Evolutionary conservation across 2,888 invertebrate species (phyloP).

Genomic region (Erpobdella octoculata): DNA sequence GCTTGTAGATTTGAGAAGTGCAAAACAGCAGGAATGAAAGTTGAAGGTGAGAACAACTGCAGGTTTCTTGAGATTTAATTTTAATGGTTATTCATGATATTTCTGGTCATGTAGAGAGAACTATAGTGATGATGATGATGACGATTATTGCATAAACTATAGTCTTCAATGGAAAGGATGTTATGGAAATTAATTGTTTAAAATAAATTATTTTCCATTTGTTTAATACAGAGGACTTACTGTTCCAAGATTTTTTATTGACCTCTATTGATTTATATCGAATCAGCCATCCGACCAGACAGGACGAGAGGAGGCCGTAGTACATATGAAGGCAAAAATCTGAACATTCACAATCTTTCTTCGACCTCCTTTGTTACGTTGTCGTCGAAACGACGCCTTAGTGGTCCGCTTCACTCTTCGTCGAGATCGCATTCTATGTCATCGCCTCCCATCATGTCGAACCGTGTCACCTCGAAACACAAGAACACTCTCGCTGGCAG

Average conservation of each 20-base stretch:
- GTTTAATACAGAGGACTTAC: too few species aligned
- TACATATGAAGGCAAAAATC: conserved; percentile 61
- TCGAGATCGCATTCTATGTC: background rate
- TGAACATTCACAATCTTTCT: conserved; percentile 29
- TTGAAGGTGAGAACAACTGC: conserved; percentile 64
- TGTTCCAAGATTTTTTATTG: too few species aligned
- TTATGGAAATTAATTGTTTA: too few species aligned
- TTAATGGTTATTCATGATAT: background rate
- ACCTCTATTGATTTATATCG: too few species aligned
- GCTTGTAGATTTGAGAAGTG: conserved; percentile 94
- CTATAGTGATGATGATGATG: too few species aligned
- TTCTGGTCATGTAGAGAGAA: too few species aligned
- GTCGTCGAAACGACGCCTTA: background rate
- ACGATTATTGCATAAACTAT: too few species aligned
- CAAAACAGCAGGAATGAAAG: conserved; percentile 87
- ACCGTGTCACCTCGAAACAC: background rate
- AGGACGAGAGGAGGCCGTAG: conserved; percentile 88
- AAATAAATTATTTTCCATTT: too few species aligned
- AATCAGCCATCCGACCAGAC: conserved; percentile 78
- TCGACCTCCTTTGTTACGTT: background rate
- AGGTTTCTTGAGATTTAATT: background rate
- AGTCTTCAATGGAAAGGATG: too few species aligned
- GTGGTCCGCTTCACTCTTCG: background rate
- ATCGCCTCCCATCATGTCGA: background rate
- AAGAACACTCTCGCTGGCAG: background rate